Evolutionary conservation across 2,797 vertebrate genomes (phyloP), one percentile per base, ranked within the genome.

Genomic region (Emydoidea blandingii): DNA sequence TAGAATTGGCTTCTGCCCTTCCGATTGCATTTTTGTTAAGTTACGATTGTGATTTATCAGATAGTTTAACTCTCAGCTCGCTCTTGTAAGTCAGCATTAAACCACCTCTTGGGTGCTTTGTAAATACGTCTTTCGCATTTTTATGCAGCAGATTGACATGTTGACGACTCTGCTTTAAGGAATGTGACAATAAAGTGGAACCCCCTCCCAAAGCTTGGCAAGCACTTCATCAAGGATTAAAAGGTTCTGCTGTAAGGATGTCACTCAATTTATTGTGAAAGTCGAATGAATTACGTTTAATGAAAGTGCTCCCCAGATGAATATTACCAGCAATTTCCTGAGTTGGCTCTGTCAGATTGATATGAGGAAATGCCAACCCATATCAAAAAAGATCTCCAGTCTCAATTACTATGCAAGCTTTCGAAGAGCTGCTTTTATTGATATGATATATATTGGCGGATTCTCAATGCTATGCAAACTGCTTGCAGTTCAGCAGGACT

Each of bases 201-300:
- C 97, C 23, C 74, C 62, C 52, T 56, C n/a, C 93, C 97, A 97
- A 97, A 98, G 97, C 97, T 98, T 98, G 98, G 98, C 98, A 98
- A 98, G 98, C 98, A 98, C 98, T 98, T 98, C 98, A 98, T 98
- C 98, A 98, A 98, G 97, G 98, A 98, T 98, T 98, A 99, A 98
- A 98, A 98, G 98, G 98, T 97, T 98, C 97, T 98, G 97, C 98
- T 97, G 96, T 98, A 97, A 98, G 98, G 98, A 98, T 98, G 98
- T 98, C 98, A 98, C 98, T 99, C 98, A 98, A 98, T 99, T 98
- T 98, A 98, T 98, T 98, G 98, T 98, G 98, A 99, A 99, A 98
- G 98, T 98, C 98, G 98, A 98, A 98, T 98, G 98, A 98, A 98
- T 98, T 98, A 98, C 98, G 96, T 98, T 98, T 98, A 98, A 98